Evolutionary conservation across 2,888 invertebrate genomes (phyloP).

Genomic region (Liopterus haemorrhoidalis): DNA sequence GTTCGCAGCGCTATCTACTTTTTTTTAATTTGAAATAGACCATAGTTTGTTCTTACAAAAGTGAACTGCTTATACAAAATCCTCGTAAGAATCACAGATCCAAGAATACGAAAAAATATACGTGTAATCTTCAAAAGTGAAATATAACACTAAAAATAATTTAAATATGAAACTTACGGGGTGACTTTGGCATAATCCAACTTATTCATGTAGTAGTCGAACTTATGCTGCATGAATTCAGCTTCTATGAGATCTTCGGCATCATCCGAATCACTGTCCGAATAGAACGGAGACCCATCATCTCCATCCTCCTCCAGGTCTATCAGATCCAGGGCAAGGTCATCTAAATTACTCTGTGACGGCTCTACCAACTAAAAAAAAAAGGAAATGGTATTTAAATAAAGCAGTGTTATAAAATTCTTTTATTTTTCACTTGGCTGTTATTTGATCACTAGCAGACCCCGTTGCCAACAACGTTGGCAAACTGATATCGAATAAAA

Average conservation of each 20-base stretch:
- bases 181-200: constrained; percentile 74
- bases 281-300: constrained; percentile 45
- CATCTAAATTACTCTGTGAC: constrained; percentile 40
- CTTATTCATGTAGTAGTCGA: constrained; percentile 88
- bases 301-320: constrained; percentile 34
- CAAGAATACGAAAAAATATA: background rate
- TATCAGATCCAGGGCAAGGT: constrained; percentile 35
- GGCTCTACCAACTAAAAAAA: constrained; percentile 28
- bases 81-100: too few species aligned
- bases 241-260: constrained; percentile 56
- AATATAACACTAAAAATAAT: constrained; percentile 1
- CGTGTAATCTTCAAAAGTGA: background rate
- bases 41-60: too few species aligned
- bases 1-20: too few species aligned
- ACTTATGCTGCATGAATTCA: constrained; percentile 80
- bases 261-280: constrained; percentile 43
- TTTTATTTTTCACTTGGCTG: too few species aligned
- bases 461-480: too few species aligned
- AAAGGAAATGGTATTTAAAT: too few species aligned
- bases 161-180: constrained; percentile 52
- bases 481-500: too few species aligned
- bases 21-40: too few species aligned
- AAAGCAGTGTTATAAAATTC: too few species aligned
- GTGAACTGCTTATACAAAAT: too few species aligned
- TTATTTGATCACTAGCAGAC: too few species aligned